Evolutionary conservation across 2,113 vertebrate species (phyloP).

Genomic region (Isichthys henryi): DNA sequence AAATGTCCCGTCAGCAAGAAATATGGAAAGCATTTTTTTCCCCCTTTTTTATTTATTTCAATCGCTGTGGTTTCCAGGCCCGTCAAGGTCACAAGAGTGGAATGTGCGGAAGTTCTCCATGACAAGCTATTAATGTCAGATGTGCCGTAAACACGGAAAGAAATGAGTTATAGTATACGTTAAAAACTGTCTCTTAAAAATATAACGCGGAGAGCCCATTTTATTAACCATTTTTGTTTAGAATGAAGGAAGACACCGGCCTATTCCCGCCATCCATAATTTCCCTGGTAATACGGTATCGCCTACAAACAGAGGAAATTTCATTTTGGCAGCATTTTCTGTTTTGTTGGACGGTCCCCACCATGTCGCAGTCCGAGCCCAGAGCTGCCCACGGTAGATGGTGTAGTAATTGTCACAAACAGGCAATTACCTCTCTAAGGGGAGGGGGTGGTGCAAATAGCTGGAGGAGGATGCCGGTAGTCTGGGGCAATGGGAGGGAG

Average conservation of each 20-base stretch:
- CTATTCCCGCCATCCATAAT: not conserved
- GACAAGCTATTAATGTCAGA: constrained; percentile 24
- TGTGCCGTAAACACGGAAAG: constrained; percentile 15
- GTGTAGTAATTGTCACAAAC: constrained; percentile 6
- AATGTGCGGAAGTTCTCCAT: not conserved
- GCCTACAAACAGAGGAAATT: not conserved
- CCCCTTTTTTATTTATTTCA: not conserved
- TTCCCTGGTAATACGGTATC: not conserved
- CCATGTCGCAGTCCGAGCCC: not conserved
- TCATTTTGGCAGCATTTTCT: not conserved
- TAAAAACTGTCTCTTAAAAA: constrained; percentile 12
- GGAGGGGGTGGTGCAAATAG: not conserved
- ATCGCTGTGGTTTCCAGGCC: not conserved
- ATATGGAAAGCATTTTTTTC: not conserved
- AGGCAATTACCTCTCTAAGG: constrained; percentile 10
- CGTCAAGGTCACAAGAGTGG: constrained; percentile 16
- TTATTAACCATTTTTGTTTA: not conserved
- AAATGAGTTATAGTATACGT: not conserved
- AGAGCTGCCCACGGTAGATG: not conserved
- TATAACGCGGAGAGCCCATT: not conserved
- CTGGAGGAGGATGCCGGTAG: not conserved
- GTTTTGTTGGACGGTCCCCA: not conserved
- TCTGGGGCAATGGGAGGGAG: not conserved
- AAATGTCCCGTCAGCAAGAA: constrained; percentile 12
- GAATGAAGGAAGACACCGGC: not conserved